Conservation (phyloP, 1,140 invertebrate genomes). For the Vanessa tameamea region DNA sequence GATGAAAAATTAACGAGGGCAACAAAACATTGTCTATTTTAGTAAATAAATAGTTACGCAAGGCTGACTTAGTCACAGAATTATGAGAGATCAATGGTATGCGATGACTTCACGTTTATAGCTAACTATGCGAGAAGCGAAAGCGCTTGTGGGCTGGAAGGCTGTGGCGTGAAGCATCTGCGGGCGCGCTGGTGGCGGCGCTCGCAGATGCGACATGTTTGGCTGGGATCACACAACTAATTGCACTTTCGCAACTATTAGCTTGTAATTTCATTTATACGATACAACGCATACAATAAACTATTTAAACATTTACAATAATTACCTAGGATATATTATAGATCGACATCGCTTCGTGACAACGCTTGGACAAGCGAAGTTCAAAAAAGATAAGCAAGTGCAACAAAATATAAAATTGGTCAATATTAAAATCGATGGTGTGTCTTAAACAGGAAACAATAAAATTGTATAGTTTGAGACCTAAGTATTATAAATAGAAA, state of each 20-base stretch:
- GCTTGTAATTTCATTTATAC: constrained; percentile 15
- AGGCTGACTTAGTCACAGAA: constrained; percentile 29
- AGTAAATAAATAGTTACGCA: constrained; percentile 29
- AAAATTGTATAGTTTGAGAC: not conserved
- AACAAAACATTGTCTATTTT: not conserved
- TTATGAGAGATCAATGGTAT: constrained; percentile 26
- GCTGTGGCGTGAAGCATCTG: constrained; percentile 17
- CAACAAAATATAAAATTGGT: too few species aligned
- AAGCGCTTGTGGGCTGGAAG: constrained; percentile 41
- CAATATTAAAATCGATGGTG: too few species aligned
- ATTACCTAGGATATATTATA: too few species aligned
- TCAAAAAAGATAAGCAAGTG: too few species aligned
- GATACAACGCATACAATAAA: not conserved
- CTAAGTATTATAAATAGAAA: not conserved
- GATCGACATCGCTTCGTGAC: too few species aligned
- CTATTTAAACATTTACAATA: not conserved
- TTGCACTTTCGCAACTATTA: constrained; percentile 24
- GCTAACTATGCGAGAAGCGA: constrained; percentile 41
- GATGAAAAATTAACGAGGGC: not conserved
- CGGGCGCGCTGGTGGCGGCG: not conserved
- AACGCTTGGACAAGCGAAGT: too few species aligned
- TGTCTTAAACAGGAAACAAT: too few species aligned
- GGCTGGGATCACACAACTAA: constrained; percentile 15
- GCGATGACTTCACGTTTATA: constrained; percentile 36
- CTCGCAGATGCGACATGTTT: constrained; percentile 10